phyloP scores from a whole-genome alignment of 2,888 invertebrate genomes.

The Caenorhabditis imperialis region DNA sequence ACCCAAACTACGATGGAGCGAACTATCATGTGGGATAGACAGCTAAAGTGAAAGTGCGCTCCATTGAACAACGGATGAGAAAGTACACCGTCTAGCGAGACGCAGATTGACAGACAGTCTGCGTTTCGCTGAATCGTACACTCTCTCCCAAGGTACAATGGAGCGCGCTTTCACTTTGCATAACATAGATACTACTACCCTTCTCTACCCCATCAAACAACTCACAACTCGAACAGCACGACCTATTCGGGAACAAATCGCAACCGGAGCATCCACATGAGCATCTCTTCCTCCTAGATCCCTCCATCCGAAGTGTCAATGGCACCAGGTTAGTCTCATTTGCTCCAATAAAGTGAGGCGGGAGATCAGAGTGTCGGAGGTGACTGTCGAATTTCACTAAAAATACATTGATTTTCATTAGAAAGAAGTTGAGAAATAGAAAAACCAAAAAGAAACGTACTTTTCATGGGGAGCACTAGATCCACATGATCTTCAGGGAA shows the following conservation, averaged over 20 bases:
- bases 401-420: slow-evolving; percentile 17
- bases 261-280: slow-evolving; percentile 74
- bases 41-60: no score
- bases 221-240: slow-evolving; percentile 71
- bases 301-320: slow-evolving; percentile 41
- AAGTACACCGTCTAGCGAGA: no score
- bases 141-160: no score
- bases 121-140: no score
- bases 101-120: no score
- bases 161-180: no score
- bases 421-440: neutral
- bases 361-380: slow-evolving; percentile 58
- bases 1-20: no score
- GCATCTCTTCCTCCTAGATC: slow-evolving; percentile 65
- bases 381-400: slow-evolving; percentile 68
- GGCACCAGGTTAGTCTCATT: slow-evolving; percentile 62
- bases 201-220: no score
- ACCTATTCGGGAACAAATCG: slow-evolving; percentile 71
- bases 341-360: slow-evolving; percentile 60
- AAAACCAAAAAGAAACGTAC: slow-evolving; percentile 9
- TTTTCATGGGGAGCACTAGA: slow-evolving; percentile 29
- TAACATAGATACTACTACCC: no score
- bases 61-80: no score
- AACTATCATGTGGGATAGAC: no score
- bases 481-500: slow-evolving; percentile 57